These are phyloP conservation scores for Pelobates cultripes DNA, from an alignment of 2,797 vertebrate genomes.

Conservation along the genomic window DNA sequence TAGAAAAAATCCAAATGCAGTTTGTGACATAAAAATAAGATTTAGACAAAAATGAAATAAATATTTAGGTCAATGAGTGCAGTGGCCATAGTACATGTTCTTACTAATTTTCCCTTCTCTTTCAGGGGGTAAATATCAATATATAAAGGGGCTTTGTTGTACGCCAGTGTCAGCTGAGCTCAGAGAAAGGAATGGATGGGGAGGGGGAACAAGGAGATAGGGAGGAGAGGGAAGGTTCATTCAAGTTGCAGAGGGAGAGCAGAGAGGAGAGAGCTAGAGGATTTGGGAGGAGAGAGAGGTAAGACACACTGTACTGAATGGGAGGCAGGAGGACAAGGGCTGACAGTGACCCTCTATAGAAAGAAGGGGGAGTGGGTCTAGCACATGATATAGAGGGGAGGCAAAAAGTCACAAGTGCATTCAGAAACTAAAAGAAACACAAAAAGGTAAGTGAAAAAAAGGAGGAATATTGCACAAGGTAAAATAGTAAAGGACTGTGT, in stretches of 20 bases:
- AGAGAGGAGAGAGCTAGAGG: neutral
- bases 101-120: neutral
- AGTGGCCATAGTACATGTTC: neutral
- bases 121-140: neutral
- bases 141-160: slow-evolving; percentile 45
- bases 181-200: slow-evolving; percentile 21
- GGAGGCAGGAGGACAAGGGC: slow-evolving; percentile 14
- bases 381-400: slow-evolving; percentile 48
- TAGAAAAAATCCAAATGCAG: too few relatives aligned
- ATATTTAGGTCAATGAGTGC: too few relatives aligned
- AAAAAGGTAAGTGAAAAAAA: slow-evolving; percentile 21
- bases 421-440: slow-evolving; percentile 2
- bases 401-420: slow-evolving; percentile 2
- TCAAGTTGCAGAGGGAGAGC: neutral
- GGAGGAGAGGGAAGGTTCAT: neutral
- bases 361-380: slow-evolving; percentile 27
- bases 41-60: too few relatives aligned
- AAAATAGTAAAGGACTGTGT: too few relatives aligned
- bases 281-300: slow-evolving; percentile 10
- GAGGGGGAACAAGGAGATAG: neutral
- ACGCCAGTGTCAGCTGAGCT: slow-evolving; percentile 44
- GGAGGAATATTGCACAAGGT: neutral
- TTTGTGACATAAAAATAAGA: too few relatives aligned
- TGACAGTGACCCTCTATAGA: slow-evolving; percentile 15
- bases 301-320: neutral